Conservation (phyloP, 2,797 vertebrate species). For the Syngnathus rostellatus region DNA sequence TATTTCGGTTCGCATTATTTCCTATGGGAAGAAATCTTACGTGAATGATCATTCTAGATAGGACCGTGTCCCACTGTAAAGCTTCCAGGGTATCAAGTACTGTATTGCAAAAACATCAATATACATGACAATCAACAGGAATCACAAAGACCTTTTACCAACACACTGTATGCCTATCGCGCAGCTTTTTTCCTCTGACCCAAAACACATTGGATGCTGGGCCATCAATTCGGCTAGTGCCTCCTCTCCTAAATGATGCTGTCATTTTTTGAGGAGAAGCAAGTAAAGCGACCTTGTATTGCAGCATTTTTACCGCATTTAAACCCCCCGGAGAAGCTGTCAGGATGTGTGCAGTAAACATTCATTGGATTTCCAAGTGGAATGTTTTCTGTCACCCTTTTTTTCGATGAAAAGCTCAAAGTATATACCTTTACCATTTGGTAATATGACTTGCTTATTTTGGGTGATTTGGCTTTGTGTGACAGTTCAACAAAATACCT, state of each 20-base stretch:
- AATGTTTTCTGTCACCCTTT: not conserved
- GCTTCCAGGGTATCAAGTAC: not conserved
- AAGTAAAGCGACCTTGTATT: not conserved
- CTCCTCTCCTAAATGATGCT: not conserved
- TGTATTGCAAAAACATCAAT: not conserved
- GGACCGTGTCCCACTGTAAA: not conserved
- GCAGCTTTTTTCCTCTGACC: not conserved
- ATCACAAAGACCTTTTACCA: not conserved
- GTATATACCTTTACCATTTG: not conserved
- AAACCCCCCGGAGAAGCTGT: not conserved
- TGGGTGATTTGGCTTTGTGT: not conserved
- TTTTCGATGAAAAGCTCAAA: not conserved
- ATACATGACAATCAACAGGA: not conserved
- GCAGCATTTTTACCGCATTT: constrained; percentile 4
- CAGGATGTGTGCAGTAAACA: not conserved
- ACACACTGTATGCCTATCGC: not conserved
- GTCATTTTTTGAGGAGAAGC: not conserved
- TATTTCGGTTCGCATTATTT: not conserved
- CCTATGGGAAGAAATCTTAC: not conserved
- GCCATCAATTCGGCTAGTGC: not conserved
- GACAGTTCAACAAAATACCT: not conserved
- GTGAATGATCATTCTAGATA: not conserved
- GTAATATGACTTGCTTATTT: not conserved
- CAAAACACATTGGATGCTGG: not conserved
- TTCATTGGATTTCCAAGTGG: not conserved